Evolutionary conservation across 2,797 vertebrate species (phyloP).

Genomic region (Echeneis naucrates): DNA sequence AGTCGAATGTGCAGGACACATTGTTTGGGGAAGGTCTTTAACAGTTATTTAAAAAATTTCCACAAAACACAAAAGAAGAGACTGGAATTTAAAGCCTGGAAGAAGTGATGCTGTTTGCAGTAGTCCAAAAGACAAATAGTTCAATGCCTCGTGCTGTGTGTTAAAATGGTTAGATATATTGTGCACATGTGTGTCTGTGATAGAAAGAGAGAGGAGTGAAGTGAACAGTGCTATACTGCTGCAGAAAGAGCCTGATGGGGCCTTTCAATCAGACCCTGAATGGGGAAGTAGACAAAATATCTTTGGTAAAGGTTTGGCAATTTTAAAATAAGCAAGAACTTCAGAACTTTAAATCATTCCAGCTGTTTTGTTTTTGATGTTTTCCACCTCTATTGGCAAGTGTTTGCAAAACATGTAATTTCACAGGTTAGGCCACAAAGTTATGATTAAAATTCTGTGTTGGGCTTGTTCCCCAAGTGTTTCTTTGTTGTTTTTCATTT

Average conservation of each 20-base stretch:
- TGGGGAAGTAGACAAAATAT: conserved; percentile 37
- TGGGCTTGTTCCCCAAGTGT: conserved; percentile 7
- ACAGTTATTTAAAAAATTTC: conserved; percentile 25
- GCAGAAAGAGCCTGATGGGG: conserved; percentile 35
- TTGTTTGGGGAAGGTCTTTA: conserved; percentile 45
- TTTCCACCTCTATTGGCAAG: not conserved
- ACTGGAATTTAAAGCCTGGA: not conserved
- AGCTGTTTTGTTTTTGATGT: not conserved
- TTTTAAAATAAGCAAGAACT: conserved; percentile 28
- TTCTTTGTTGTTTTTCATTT: not conserved
- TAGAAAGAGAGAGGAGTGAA: conserved; percentile 32
- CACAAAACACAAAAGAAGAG: not conserved
- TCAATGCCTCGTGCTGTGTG: conserved; percentile 11
- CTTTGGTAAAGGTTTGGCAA: conserved; percentile 35
- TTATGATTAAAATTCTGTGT: conserved; percentile 19
- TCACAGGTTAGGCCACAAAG: conserved; percentile 12
- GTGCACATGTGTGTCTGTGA: too few relatives aligned
- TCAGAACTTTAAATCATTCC: conserved; percentile 2
- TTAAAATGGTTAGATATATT: too few relatives aligned
- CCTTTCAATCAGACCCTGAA: conserved; percentile 29
- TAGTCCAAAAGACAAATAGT: not conserved
- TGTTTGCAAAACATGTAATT: not conserved
- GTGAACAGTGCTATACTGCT: conserved; percentile 49
- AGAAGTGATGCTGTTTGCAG: not conserved
- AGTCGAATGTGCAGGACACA: conserved; percentile 40